phyloP scores from a whole-genome alignment of 2,797 vertebrate genomes.

The Iguana delicatissima region DNA sequence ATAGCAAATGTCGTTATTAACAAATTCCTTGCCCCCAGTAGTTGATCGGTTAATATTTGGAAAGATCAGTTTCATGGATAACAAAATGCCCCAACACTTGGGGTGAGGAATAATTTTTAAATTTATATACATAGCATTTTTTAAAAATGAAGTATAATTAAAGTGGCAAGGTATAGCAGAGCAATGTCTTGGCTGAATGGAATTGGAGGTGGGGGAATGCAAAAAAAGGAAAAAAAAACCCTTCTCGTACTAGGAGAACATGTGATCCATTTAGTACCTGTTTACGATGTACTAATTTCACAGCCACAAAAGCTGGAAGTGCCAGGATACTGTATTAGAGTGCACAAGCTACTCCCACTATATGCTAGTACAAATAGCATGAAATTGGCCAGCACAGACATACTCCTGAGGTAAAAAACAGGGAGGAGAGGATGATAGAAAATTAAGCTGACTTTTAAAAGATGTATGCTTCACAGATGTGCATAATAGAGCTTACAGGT shows the following conservation, averaged over 20 bases:
- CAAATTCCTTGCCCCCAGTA: too few relatives aligned
- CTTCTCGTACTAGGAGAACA: background rate
- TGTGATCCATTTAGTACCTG: background rate
- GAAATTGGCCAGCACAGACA: background rate
- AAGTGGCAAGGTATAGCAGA: background rate
- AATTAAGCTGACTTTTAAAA: conserved; percentile 9
- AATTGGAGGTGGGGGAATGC: background rate
- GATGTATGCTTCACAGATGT: conserved; percentile 15
- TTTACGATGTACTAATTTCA: background rate
- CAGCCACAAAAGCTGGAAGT: background rate
- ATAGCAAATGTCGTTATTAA: too few relatives aligned
- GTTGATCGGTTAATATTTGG: too few relatives aligned
- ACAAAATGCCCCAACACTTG: background rate
- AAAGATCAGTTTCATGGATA: too few relatives aligned
- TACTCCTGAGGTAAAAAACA: background rate
- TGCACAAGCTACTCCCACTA: background rate
- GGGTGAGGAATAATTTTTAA: too few relatives aligned
- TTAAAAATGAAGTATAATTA: background rate
- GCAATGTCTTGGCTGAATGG: background rate
- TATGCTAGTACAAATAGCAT: background rate
- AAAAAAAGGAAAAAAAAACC: background rate
- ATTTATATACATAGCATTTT: too few relatives aligned
- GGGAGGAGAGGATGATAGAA: background rate
- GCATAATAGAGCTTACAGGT: background rate
- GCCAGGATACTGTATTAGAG: background rate